Conservation (phyloP, 2,888 invertebrate genomes). For the Philonicus albiceps region DNA sequence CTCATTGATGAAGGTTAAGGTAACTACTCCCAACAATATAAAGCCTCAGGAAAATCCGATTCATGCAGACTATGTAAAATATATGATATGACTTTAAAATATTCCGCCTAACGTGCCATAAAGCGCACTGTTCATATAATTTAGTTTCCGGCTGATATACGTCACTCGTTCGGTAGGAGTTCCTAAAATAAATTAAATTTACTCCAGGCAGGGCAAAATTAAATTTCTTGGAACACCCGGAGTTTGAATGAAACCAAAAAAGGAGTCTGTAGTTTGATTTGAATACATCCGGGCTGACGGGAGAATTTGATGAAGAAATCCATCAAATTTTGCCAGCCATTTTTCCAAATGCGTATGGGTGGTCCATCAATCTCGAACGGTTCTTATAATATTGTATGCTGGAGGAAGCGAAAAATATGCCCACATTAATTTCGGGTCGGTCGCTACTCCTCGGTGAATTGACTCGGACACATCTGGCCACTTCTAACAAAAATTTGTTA, state of each 20-base stretch:
- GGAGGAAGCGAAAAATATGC: not conserved
- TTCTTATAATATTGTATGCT: not conserved
- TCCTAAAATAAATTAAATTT: constrained; percentile 10
- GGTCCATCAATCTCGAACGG: constrained; percentile 8
- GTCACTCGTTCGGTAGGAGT: not conserved
- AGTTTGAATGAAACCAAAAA: not conserved
- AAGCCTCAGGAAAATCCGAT: not conserved
- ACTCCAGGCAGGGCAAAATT: not conserved
- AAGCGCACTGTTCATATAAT: not conserved
- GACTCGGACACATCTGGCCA: constrained; percentile 31
- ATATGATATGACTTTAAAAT: not conserved
- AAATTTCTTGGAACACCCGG: not conserved
- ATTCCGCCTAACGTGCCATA: not conserved
- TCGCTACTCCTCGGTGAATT: not conserved
- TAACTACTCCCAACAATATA: not conserved
- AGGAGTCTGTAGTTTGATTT: not conserved
- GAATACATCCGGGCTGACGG: not conserved
- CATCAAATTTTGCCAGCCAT: not conserved
- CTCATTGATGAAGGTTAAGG: not conserved
- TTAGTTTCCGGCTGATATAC: not conserved
- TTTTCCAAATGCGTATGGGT: not conserved
- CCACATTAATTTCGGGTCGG: constrained; percentile 21
- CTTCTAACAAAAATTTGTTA: constrained; percentile 24
- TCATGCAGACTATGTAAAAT: not conserved
- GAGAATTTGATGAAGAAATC: constrained; percentile 1